Evolutionary conservation across 2,797 vertebrate species (phyloP).

Genomic region (Diceros bicornis): DNA sequence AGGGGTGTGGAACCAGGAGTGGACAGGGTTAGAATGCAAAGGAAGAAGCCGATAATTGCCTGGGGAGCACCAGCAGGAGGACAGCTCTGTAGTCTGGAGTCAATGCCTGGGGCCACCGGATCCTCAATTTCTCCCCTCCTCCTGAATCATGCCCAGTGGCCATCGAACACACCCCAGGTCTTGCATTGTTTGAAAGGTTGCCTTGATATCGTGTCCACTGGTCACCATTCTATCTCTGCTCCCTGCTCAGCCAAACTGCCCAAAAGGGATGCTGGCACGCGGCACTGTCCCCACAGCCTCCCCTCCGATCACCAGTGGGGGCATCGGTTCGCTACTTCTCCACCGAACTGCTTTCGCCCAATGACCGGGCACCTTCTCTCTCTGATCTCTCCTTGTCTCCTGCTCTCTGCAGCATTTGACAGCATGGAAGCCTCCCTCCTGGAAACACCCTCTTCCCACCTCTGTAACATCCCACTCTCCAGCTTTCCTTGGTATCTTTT

Average conservation of each 20-base stretch:
- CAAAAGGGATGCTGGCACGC: background rate
- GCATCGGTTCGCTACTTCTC: background rate
- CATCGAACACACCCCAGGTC: background rate
- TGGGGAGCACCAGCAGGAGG: background rate
- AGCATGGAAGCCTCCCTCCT: background rate
- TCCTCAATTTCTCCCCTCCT: background rate
- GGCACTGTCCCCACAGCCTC: background rate
- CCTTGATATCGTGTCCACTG: fast-evolving
- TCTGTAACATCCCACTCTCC: background rate
- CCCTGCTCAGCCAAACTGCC: background rate
- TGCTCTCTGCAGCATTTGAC: background rate
- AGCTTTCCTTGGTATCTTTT: background rate
- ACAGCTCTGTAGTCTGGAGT: background rate
- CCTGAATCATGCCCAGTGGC: background rate
- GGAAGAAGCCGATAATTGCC: background rate
- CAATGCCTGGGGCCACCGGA: background rate
- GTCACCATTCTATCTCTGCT: background rate
- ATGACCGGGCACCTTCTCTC: background rate
- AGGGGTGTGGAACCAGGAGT: no score
- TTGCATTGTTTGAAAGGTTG: no score
- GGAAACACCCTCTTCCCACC: background rate
- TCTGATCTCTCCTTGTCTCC: background rate
- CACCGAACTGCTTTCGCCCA: background rate
- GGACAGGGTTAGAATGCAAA: background rate
- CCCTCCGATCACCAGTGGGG: background rate